Base-by-base conservation (phyloP, 1,140 invertebrate genomes). In the Ceratoteleas bidentatus region DNA sequence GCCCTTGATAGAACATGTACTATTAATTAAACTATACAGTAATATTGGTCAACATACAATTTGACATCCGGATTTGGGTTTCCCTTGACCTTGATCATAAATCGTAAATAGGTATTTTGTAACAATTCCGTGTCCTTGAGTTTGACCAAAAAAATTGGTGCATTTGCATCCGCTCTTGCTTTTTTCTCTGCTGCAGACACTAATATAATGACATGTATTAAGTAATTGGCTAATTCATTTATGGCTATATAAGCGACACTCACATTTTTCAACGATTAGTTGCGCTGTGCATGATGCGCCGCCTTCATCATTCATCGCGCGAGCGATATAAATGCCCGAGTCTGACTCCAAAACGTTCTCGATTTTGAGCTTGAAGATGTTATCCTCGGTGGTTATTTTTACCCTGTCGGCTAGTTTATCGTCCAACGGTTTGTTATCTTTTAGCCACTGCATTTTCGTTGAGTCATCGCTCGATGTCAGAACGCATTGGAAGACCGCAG, bases 51-150 rank as follows among this genome's bases (percentile, higher is more conserved):
- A 24, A 94, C 96, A 94, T 92, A 98, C 96, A 98, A 98, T 90
- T 94, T 95, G 2, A 98, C 93, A 13, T 94, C 93, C 9, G 97
- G 97, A 85, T 95, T 96, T 2, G 97, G 97, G 85, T 96, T 94
- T 32, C 96, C 97, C 81, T 95, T 95, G 8, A 98, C 95, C 90
- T 97, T 97, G 57, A 98, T 93, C 94, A 98, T 96, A 87, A 98
- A 98, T 34, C 97, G 93, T 16, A 98, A 93, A 83, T 96, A 96
- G 0, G 97, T 97, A 79, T 96, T 96, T 87, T 97, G 94, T 58
- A 98, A 90, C 3, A 98, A 93, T 89, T 98, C 96, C 0, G 96
- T 96, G 84, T 97, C 96, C 84, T 96, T 96, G 14, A 98, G 90
- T 43, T 94, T 94, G 0, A 98, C 95, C 61, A 96, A 85, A 88